These are phyloP conservation scores for Rissa tridactyla DNA, from an alignment of 2,113 vertebrate genomes.

Conservation along the genomic window DNA sequence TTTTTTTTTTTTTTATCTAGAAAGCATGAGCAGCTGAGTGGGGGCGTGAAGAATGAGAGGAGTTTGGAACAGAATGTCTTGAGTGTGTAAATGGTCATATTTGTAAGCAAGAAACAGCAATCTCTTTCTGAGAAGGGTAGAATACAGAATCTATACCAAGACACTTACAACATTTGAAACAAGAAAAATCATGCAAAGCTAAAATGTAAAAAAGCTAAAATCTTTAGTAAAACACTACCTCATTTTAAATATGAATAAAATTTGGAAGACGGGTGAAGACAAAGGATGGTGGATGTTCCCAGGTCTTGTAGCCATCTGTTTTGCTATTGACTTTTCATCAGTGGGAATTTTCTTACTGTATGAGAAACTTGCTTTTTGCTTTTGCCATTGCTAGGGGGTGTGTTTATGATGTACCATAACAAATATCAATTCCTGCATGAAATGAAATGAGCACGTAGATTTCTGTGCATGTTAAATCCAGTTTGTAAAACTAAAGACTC, in stretches of 20 bases:
- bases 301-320: neutral
- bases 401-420: neutral
- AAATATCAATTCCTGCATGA: neutral
- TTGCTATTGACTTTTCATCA: neutral
- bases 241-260: neutral
- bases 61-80: conserved; percentile 18
- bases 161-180: neutral
- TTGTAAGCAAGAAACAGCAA: neutral
- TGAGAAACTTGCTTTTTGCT: neutral
- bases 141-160: neutral
- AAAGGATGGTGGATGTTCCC: neutral
- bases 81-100: neutral
- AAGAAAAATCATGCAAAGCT: neutral
- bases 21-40: conserved; percentile 36
- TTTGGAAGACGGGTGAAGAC: neutral
- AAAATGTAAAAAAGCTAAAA: neutral
- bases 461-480: neutral
- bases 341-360: neutral
- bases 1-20: neutral
- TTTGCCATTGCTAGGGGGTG: neutral
- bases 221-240: neutral
- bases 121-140: neutral
- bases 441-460: neutral
- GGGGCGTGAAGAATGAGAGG: neutral
- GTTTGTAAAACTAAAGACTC: neutral